Evolutionary conservation across 2,113 vertebrate genomes (phyloP).

Genomic region (Kryptolebias marmoratus): DNA sequence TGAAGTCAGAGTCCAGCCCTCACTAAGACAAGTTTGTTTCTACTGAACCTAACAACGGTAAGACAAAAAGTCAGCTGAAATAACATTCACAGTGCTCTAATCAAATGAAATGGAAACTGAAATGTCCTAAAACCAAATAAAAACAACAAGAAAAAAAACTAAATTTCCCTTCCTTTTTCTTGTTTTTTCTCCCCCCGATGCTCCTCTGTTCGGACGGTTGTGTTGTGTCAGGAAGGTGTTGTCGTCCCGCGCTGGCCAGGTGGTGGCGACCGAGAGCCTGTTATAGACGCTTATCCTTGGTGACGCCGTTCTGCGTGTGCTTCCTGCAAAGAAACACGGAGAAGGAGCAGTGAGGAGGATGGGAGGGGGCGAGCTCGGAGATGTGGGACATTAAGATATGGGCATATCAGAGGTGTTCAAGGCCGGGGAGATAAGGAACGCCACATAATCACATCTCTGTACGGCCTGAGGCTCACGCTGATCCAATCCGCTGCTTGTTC

Average conservation of each 20-base stretch:
- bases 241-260: constrained; percentile 43
- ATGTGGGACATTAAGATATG: constrained; percentile 39
- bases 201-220: constrained; percentile 30
- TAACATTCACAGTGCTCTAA: constrained; percentile 79
- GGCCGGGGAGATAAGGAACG: constrained; percentile 62
- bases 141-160: constrained; percentile 24
- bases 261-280: constrained; percentile 64
- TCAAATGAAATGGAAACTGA: constrained; percentile 52
- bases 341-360: not conserved
- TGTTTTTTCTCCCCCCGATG: not conserved
- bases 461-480: constrained; percentile 35
- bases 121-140: constrained; percentile 53
- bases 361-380: constrained; percentile 21
- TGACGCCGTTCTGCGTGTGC: constrained; percentile 85
- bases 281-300: constrained; percentile 88
- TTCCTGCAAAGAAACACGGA: constrained; percentile 56
- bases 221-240: constrained; percentile 29
- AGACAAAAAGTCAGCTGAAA: constrained; percentile 67
- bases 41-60: constrained; percentile 51
- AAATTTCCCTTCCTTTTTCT: constrained; percentile 23
- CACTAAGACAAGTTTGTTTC: constrained; percentile 24
- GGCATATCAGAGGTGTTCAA: constrained; percentile 65
- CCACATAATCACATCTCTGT: constrained; percentile 45
- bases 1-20: constrained; percentile 30
- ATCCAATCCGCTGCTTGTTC: constrained; percentile 39